Conservation (phyloP, 2,888 invertebrate genomes). For the Danaus chrysippus region DNA sequence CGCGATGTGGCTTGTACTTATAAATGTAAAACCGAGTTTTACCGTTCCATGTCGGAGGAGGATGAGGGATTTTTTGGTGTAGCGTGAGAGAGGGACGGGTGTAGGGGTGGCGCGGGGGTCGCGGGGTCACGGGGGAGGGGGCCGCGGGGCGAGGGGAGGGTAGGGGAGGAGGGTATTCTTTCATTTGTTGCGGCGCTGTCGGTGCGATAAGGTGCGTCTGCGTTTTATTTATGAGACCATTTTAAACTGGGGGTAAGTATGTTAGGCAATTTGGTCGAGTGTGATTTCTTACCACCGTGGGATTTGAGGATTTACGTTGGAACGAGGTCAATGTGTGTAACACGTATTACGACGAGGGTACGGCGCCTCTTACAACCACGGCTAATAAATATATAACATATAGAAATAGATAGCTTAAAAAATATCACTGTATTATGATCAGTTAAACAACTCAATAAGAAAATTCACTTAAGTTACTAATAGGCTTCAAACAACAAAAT, state of each 20-base stretch:
- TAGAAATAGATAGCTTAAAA: too few relatives aligned
- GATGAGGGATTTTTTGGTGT: conserved; percentile 33
- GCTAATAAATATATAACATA: too few relatives aligned
- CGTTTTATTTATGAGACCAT: conserved; percentile 77
- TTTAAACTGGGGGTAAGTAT: conserved; percentile 69
- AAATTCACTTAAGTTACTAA: too few relatives aligned
- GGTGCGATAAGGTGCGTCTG: conserved; percentile 69
- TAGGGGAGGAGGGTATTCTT: conserved; percentile 51
- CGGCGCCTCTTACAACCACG: too few relatives aligned
- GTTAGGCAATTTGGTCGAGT: conserved; percentile 60
- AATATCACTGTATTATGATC: too few relatives aligned
- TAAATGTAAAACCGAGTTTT: conserved; percentile 77
- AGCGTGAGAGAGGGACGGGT: conserved; percentile 35
- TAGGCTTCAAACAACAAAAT: too few relatives aligned
- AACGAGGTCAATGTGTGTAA: conserved; percentile 38
- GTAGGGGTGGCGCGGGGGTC: conserved; percentile 29
- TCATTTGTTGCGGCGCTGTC: conserved; percentile 64
- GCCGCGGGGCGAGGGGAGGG: conserved; percentile 37
- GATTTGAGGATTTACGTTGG: conserved; percentile 41
- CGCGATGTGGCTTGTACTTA: conserved; percentile 68
- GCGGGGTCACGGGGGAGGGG: conserved; percentile 32
- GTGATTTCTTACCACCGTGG: conserved; percentile 50
- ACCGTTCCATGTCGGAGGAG: conserved; percentile 37
- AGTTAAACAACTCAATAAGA: too few relatives aligned
- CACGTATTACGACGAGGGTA: too few relatives aligned